Evolutionary conservation across 2,113 vertebrate genomes (phyloP).

Genomic region (Carassius auratus): DNA sequence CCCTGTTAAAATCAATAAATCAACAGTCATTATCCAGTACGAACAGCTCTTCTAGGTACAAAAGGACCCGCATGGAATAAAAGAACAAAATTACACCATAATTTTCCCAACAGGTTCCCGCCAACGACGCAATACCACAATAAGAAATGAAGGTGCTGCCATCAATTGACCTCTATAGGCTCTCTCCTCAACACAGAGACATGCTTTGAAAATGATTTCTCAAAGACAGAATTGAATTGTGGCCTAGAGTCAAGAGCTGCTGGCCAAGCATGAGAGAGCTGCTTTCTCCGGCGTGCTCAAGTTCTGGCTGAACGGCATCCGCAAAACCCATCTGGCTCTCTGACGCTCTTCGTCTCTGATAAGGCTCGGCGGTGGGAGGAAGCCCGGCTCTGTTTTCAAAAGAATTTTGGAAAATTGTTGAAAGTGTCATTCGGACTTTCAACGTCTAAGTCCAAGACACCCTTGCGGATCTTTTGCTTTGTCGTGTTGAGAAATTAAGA

Average conservation of each 20-base stretch:
- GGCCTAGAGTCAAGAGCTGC: conserved; percentile 42
- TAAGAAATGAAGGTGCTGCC: conserved; percentile 23
- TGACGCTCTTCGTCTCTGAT: conserved; percentile 26
- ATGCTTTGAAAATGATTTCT: conserved; percentile 45
- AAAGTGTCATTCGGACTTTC: conserved; percentile 56
- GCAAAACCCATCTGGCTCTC: conserved; percentile 34
- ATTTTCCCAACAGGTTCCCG: conserved; percentile 35
- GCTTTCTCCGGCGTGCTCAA: neutral
- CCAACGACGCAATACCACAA: neutral
- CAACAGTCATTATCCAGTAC: conserved; percentile 14
- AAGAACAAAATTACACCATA: conserved; percentile 18
- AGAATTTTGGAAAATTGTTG: conserved; percentile 50
- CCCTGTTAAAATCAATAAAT: conserved; percentile 29
- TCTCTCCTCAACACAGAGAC: conserved; percentile 22
- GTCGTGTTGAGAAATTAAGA: conserved; percentile 45
- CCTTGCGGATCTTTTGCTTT: conserved; percentile 18
- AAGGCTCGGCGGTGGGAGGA: conserved; percentile 8
- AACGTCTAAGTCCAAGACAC: conserved; percentile 29
- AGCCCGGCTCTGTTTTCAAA: conserved; percentile 17
- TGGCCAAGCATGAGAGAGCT: conserved; percentile 33
- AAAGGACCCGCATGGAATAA: neutral
- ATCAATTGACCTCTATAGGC: conserved; percentile 45
- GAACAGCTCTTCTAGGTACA: neutral
- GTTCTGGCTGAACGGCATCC: conserved; percentile 3
- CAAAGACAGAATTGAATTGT: conserved; percentile 38